Evolutionary conservation across 2,113 vertebrate species (phyloP).

Genomic region (Hemibagrus wyckioides): DNA sequence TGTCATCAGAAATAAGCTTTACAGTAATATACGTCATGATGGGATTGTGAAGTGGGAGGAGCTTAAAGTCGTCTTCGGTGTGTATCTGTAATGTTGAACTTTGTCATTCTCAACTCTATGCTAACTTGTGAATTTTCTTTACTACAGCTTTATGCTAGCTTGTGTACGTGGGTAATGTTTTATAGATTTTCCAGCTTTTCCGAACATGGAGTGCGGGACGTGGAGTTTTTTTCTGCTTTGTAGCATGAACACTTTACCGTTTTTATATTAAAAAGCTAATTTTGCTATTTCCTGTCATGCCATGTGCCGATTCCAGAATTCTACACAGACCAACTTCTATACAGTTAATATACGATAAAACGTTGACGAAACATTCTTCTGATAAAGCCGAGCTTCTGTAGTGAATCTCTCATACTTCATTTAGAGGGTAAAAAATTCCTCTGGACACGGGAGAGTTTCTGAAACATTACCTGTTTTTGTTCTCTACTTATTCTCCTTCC

Average conservation of each 20-base stretch:
- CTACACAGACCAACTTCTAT: neutral
- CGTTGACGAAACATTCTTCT: neutral
- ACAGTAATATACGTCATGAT: neutral
- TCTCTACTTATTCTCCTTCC: neutral
- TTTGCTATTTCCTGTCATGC: neutral
- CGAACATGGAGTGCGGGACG: too few species aligned
- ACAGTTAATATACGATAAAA: neutral
- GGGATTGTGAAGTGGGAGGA: neutral
- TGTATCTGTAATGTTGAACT: neutral
- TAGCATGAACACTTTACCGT: neutral
- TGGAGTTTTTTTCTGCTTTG: too few species aligned
- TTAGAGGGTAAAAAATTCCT: neutral
- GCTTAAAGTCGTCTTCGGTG: neutral
- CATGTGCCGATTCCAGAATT: neutral
- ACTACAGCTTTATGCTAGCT: neutral
- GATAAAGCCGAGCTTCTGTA: neutral
- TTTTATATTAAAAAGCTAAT: neutral
- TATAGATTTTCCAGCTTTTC: too few species aligned
- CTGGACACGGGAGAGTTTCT: neutral
- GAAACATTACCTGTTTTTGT: neutral
- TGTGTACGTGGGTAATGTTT: neutral
- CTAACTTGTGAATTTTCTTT: neutral
- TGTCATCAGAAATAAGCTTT: neutral
- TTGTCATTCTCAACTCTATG: neutral
- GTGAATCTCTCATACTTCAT: neutral